Evolutionary conservation across 1,140 invertebrate genomes (phyloP).

Genomic region (Pseudomyrmex pallidus): DNA sequence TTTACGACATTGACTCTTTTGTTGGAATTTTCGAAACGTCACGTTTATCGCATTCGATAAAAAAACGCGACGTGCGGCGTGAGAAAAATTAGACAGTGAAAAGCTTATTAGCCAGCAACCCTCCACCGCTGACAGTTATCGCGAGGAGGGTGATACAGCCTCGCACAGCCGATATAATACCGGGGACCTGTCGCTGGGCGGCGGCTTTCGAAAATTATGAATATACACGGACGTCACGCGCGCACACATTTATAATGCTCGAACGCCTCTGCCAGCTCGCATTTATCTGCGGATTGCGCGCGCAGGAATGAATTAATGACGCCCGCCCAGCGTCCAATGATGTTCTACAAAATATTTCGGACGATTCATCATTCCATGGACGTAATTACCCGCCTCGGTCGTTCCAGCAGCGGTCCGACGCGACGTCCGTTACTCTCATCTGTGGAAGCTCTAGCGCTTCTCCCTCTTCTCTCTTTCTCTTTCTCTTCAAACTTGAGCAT

Average conservation of each 20-base stretch:
- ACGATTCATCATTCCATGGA: slow-evolving; percentile 75
- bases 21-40: too few relatives aligned
- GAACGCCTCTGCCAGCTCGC: slow-evolving; percentile 62
- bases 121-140: slow-evolving; percentile 46
- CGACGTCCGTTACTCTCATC: neutral
- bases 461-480: neutral
- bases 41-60: too few relatives aligned
- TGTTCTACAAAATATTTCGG: slow-evolving; percentile 76
- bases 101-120: slow-evolving; percentile 42
- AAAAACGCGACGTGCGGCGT: neutral
- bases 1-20: too few relatives aligned
- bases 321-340: slow-evolving; percentile 69
- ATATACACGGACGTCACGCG: slow-evolving; percentile 69
- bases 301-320: slow-evolving; percentile 76
- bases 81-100: slow-evolving; percentile 52
- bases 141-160: slow-evolving; percentile 24
- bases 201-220: slow-evolving; percentile 77
- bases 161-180: slow-evolving; percentile 57
- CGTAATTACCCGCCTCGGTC: slow-evolving; percentile 64
- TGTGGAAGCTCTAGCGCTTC: neutral
- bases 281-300: slow-evolving; percentile 71
- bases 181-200: slow-evolving; percentile 58
- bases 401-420: slow-evolving; percentile 20
- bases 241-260: slow-evolving; percentile 70
- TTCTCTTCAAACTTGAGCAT: slow-evolving; percentile 16